phyloP scores from a whole-genome alignment of 2,113 vertebrate genomes.

The Anguilla rostrata region DNA sequence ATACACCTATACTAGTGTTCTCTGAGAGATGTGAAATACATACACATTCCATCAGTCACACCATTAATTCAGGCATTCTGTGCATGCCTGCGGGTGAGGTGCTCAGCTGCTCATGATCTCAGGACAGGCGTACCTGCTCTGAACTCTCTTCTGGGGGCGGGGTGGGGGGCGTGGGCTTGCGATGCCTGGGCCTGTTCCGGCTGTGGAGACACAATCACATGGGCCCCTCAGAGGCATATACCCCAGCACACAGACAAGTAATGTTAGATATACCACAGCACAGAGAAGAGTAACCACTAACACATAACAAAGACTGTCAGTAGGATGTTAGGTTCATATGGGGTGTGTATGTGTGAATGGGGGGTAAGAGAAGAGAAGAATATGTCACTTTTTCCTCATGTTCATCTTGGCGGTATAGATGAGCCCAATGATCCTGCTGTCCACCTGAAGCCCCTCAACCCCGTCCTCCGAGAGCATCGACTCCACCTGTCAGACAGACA shows the following conservation, averaged over 20 bases:
- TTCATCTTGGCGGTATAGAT: slow-evolving; percentile 67
- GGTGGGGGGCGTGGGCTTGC: background rate
- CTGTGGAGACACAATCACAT: background rate
- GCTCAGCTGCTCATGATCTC: background rate
- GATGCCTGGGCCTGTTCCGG: background rate
- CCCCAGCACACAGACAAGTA: background rate
- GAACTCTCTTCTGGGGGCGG: background rate
- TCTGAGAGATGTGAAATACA: no score
- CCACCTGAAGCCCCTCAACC: slow-evolving; percentile 58
- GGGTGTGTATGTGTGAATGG: no score
- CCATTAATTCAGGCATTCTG: no score
- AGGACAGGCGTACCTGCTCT: background rate
- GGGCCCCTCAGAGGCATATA: background rate
- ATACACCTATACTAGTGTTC: no score
- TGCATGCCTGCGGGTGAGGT: background rate
- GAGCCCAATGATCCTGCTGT: slow-evolving; percentile 66
- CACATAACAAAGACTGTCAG: no score
- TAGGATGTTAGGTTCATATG: no score
- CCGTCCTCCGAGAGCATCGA: slow-evolving; percentile 54
- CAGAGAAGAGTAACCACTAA: no score
- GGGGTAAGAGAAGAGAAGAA: background rate
- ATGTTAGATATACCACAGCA: no score
- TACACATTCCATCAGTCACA: no score
- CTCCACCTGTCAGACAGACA: slow-evolving; percentile 46
- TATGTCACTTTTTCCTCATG: slow-evolving; percentile 52